Conservation (phyloP, 2,797 vertebrate genomes). For the Carcharodon carcharias region DNA sequence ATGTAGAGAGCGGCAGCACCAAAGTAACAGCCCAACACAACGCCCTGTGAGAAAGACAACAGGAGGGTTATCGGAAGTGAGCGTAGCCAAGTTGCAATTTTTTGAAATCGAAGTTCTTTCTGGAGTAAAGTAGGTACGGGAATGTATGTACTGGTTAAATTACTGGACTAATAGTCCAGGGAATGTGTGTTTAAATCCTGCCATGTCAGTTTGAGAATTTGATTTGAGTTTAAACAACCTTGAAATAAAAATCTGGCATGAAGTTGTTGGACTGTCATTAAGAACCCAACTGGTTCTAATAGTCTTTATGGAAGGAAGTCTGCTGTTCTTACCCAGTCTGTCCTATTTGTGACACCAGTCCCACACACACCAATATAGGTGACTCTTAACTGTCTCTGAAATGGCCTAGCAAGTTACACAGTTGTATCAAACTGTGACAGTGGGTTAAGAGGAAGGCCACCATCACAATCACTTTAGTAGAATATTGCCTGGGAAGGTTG, state of each 20-base stretch:
- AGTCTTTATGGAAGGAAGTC: background rate
- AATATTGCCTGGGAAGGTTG: no score
- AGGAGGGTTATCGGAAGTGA: background rate
- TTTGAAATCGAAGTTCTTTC: background rate
- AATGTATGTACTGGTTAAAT: background rate
- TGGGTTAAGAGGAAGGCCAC: no score
- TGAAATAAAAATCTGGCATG: background rate
- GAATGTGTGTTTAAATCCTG: background rate
- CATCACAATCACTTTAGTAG: no score
- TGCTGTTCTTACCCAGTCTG: background rate
- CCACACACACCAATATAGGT: background rate
- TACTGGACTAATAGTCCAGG: background rate
- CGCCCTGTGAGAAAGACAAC: slow-evolving; percentile 54
- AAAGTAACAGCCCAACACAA: slow-evolving; percentile 83
- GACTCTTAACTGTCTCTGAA: background rate
- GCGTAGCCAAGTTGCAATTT: no score
- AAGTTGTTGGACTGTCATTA: background rate
- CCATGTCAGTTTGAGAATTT: background rate
- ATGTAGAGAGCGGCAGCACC: slow-evolving; percentile 87
- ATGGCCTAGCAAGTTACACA: no score
- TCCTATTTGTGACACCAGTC: background rate
- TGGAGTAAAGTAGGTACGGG: background rate
- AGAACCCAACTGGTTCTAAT: background rate
- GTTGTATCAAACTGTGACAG: no score
- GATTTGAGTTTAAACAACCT: background rate